These are phyloP conservation scores for Macrobrachium rosenbergii DNA, from an alignment of 1,140 invertebrate species.

Conservation along the genomic window DNA sequence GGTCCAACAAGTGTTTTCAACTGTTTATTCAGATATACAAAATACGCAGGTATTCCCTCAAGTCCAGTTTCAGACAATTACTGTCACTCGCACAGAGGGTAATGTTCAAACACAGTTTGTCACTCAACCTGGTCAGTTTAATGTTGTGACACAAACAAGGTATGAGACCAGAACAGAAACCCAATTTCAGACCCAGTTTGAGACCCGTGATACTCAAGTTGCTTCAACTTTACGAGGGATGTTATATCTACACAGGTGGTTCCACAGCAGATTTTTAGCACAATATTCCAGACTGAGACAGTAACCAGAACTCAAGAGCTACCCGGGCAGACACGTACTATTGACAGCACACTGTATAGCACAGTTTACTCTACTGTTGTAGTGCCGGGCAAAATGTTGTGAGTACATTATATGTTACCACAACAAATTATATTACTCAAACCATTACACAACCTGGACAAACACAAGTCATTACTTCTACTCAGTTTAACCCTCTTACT, in stretches of 20 bases:
- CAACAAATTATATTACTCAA: constrained; percentile 37
- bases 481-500: constrained; percentile 48
- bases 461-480: constrained; percentile 43
- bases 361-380: constrained; percentile 46
- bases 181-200: constrained; percentile 34
- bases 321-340: constrained; percentile 48
- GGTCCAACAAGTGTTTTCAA: constrained; percentile 36
- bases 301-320: constrained; percentile 40
- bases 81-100: constrained; percentile 23
- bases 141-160: constrained; percentile 38
- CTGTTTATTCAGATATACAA: constrained; percentile 37
- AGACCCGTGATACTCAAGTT: constrained; percentile 33
- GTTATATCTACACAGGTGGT: constrained; percentile 46
- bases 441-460: constrained; percentile 48
- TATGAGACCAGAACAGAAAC: constrained; percentile 29
- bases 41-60: constrained; percentile 34
- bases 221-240: constrained; percentile 25
- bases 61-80: constrained; percentile 37
- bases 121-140: constrained; percentile 29
- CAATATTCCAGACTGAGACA: constrained; percentile 43
- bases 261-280: constrained; percentile 41
- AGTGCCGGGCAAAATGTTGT: constrained; percentile 34
- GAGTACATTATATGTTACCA: constrained; percentile 10
- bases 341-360: constrained; percentile 43
- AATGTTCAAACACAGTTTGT: constrained; percentile 17